These are phyloP conservation scores for Leptatherina wallacei DNA, from an alignment of 2,797 vertebrate genomes.

Conservation along the genomic window DNA sequence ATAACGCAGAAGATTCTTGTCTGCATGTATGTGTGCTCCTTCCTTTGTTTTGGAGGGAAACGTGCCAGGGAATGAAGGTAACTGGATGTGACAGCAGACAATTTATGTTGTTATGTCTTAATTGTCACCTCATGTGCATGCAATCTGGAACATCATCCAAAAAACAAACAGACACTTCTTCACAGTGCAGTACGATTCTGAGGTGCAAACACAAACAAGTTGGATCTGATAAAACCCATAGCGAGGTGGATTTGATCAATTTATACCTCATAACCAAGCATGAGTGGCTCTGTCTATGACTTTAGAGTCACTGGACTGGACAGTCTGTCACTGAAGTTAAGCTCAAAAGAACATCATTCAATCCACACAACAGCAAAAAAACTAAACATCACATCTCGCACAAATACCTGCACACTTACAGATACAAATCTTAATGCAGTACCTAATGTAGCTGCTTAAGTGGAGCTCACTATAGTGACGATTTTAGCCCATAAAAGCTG, in stretches of 20 bases:
- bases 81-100: constrained; percentile 83
- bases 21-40: constrained; percentile 12
- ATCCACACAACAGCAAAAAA: background rate
- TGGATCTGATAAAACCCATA: constrained; percentile 44
- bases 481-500: constrained; percentile 68
- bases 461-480: constrained; percentile 54
- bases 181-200: constrained; percentile 23
- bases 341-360: background rate
- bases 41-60: constrained; percentile 53
- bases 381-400: background rate
- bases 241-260: constrained; percentile 33
- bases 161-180: constrained; percentile 57
- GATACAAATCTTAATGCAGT: constrained; percentile 38
- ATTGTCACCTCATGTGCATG: constrained; percentile 84
- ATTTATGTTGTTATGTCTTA: constrained; percentile 86
- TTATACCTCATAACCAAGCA: constrained; percentile 9
- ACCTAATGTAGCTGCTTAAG: constrained; percentile 58
- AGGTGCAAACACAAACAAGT: constrained; percentile 40
- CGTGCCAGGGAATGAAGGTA: constrained; percentile 71
- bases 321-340: background rate
- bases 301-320: constrained; percentile 5
- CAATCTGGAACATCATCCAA: constrained; percentile 73
- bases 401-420: constrained; percentile 10
- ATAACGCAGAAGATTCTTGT: constrained; percentile 33
- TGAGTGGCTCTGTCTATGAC: background rate